A percentile compares a stretch with the other conserved stretches of the same genome.
Conservation (phyloP, 2,888 invertebrate species). For the Zele albiditarsus region DNA sequence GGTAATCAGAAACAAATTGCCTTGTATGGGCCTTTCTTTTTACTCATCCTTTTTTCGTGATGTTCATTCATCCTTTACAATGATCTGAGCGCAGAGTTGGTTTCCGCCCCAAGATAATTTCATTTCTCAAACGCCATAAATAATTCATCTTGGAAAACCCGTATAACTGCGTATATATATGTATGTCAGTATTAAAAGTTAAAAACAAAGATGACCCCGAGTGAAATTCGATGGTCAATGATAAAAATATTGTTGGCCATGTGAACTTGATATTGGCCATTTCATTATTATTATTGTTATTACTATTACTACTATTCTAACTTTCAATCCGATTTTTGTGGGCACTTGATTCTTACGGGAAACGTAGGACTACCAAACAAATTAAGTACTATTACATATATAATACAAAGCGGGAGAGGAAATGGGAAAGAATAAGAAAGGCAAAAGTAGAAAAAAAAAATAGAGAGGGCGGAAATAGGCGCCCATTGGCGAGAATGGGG, state of each 20-base stretch:
- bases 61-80: not conserved
- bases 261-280: not conserved
- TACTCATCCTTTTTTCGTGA: not conserved
- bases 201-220: not conserved
- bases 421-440: not conserved
- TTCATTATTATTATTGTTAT: not conserved
- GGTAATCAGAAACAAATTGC: not conserved
- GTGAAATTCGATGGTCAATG: not conserved
- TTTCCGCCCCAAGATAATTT: not conserved
- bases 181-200: not conserved
- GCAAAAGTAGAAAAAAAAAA: slow-evolving; percentile 47
- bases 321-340: slow-evolving; percentile 59
- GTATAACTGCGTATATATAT: not conserved
- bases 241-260: not conserved
- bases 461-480: slow-evolving; percentile 35
- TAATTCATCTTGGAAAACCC: slow-evolving; percentile 15
- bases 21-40: not conserved
- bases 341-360: slow-evolving; percentile 67
- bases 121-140: not conserved
- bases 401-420: slow-evolving; percentile 23
- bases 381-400: slow-evolving; percentile 13
- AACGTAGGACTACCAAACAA: slow-evolving; percentile 39
- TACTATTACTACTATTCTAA: slow-evolving; percentile 13
- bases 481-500: slow-evolving; percentile 23
- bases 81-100: not conserved